Evolutionary conservation across 2,113 vertebrate genomes (phyloP).

Genomic region (Ellobius talpinus): DNA sequence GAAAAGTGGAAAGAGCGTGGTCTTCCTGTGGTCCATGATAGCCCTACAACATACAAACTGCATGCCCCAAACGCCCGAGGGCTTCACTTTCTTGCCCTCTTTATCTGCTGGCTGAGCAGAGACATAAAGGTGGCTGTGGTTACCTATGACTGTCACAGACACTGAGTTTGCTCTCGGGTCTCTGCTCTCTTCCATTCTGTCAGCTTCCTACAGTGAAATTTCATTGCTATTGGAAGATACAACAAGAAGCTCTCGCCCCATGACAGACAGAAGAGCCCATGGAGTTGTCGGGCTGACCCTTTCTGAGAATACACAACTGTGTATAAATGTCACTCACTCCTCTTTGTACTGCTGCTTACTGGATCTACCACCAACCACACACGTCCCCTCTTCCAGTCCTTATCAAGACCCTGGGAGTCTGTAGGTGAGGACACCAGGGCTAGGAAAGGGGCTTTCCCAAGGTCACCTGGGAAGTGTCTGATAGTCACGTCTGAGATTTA

Average conservation of each 20-base stretch:
- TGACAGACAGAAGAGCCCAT: not conserved
- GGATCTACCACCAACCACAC: not conserved
- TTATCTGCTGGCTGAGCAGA: not conserved
- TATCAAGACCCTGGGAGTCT: not conserved
- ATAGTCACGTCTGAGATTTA: too few relatives aligned
- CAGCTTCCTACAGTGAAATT: conserved; percentile 6
- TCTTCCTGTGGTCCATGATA: not conserved
- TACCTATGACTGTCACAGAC: not conserved
- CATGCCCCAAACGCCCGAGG: not conserved
- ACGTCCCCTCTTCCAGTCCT: not conserved
- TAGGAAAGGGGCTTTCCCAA: too few relatives aligned
- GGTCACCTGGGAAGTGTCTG: too few relatives aligned
- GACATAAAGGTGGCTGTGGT: not conserved
- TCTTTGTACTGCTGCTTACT: not conserved
- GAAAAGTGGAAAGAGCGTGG: not conserved
- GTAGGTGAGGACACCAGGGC: too few relatives aligned
- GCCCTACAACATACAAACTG: not conserved
- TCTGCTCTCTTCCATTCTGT: not conserved
- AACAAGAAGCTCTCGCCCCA: not conserved
- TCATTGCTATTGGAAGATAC: not conserved
- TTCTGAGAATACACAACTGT: not conserved
- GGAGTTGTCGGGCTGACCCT: not conserved
- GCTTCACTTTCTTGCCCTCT: not conserved
- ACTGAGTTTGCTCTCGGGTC: not conserved
- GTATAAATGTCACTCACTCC: not conserved